These are phyloP conservation scores for Megalopta genalis DNA, from an alignment of 1,140 invertebrate species.

Conservation along the genomic window DNA sequence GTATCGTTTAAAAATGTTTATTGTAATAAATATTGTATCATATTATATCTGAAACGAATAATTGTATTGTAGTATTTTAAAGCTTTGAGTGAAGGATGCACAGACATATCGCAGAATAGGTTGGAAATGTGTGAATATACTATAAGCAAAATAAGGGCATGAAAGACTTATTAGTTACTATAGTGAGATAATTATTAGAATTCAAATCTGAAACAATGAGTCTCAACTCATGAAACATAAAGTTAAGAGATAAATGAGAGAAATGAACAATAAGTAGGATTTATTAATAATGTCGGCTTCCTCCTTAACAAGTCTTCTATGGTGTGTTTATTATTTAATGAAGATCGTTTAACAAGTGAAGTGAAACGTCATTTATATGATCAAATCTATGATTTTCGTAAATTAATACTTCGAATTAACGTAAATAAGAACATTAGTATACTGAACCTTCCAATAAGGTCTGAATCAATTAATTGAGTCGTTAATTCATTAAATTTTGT, in stretches of 20 bases:
- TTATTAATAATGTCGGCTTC: constrained; percentile 69
- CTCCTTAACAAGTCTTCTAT: constrained; percentile 75
- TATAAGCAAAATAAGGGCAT: constrained; percentile 54
- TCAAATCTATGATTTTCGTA: constrained; percentile 58
- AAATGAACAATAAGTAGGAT: constrained; percentile 58
- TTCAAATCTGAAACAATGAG: constrained; percentile 41
- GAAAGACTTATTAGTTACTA: constrained; percentile 53
- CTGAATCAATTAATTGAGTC: constrained; percentile 56
- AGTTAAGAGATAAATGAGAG: constrained; percentile 37
- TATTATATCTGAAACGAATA: constrained; percentile 62
- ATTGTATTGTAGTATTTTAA: constrained; percentile 66
- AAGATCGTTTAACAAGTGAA: constrained; percentile 71
- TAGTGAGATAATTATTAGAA: constrained; percentile 56
- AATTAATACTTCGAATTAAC: constrained; percentile 58
- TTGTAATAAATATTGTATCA: constrained; percentile 68
- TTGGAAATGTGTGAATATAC: constrained; percentile 62
- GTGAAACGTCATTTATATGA: constrained; percentile 71
- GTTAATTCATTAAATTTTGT: constrained; percentile 70
- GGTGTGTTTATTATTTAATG: constrained; percentile 73
- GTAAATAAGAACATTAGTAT: constrained; percentile 48
- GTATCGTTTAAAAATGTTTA: constrained; percentile 64
- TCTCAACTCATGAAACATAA: constrained; percentile 51
- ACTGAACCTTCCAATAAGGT: constrained; percentile 47
- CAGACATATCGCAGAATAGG: constrained; percentile 60
- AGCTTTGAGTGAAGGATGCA: constrained; percentile 58